Percentiles rank a stretch among this genome's conserved stretches.
Conservation (phyloP, 2,797 vertebrate species). For the Semaprochilodus insignis region DNA sequence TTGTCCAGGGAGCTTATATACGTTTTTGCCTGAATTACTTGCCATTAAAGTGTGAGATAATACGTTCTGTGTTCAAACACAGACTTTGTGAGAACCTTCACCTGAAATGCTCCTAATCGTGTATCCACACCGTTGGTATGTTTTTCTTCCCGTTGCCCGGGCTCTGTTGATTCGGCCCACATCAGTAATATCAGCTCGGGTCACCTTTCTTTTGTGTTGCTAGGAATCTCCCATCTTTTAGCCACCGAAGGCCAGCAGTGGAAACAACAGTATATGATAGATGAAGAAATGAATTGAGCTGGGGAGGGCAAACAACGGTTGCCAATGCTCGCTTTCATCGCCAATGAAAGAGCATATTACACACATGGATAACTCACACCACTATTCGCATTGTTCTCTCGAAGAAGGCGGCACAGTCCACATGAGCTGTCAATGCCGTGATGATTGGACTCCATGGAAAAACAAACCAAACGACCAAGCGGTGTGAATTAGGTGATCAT, state of each 20-base stretch:
- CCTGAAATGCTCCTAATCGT: neutral
- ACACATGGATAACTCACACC: constrained; percentile 28
- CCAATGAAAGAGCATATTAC: constrained; percentile 27
- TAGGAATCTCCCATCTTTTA: constrained; percentile 20
- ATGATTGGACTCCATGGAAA: constrained; percentile 41
- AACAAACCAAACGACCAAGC: constrained; percentile 42
- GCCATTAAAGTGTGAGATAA: no score
- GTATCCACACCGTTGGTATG: neutral
- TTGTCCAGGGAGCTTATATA: no score
- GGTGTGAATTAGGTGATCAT: neutral
- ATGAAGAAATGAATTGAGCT: constrained; percentile 32
- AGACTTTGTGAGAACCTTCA: neutral
- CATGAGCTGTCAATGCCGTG: neutral
- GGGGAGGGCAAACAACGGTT: constrained; percentile 35
- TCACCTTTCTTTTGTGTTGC: constrained; percentile 28
- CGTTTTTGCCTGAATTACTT: no score
- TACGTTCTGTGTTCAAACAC: neutral
- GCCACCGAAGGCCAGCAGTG: constrained; percentile 18
- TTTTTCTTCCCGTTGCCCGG: neutral
- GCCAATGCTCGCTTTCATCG: constrained; percentile 24
- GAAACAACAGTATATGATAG: constrained; percentile 19
- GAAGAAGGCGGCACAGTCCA: neutral
- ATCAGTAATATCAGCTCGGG: constrained; percentile 9
- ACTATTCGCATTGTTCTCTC: constrained; percentile 32
- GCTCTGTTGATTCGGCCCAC: neutral